Conservation (phyloP, 2,113 vertebrate species). For the Nerophis lumbriciformis region DNA sequence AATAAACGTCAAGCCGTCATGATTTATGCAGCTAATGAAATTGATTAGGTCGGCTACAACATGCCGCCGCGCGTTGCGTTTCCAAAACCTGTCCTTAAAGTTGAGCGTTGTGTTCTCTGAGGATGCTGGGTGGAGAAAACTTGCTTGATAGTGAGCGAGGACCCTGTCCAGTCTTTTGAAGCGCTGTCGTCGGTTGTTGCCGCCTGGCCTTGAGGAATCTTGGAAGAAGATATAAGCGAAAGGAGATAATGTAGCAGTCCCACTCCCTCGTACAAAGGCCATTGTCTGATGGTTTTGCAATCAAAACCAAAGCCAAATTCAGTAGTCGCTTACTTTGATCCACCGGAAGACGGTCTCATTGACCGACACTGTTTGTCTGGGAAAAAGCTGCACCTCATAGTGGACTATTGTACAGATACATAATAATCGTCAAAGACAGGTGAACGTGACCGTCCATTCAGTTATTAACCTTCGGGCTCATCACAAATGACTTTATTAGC, state of each 20-base stretch:
- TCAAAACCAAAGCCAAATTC: constrained; percentile 45
- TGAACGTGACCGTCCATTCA: constrained; percentile 34
- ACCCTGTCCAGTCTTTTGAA: constrained; percentile 38
- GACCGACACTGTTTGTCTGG: constrained; percentile 26
- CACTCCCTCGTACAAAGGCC: constrained; percentile 58
- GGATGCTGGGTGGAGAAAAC: constrained; percentile 14
- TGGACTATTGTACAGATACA: constrained; percentile 18
- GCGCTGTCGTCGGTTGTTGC: constrained; percentile 30
- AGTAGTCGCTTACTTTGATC: constrained; percentile 44
- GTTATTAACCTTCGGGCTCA: constrained; percentile 79
- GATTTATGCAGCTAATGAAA: constrained; percentile 93
- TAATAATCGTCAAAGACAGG: constrained; percentile 17
- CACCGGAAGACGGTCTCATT: constrained; percentile 35
- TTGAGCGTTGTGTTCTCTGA: constrained; percentile 24
- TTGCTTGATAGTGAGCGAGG: constrained; percentile 23
- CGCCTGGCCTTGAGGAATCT: constrained; percentile 57
- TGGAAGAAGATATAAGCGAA: constrained; percentile 47
- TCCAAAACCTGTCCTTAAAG: constrained; percentile 29
- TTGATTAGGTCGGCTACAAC: constrained; percentile 81
- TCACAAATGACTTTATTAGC: constrained; percentile 76
- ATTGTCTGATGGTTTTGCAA: constrained; percentile 41
- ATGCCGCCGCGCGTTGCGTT: constrained; percentile 13
- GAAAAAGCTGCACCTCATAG: constrained; percentile 6
- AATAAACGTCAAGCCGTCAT: constrained; percentile 90
- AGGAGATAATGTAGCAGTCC: constrained; percentile 49